phyloP scores from a whole-genome alignment of 2,888 invertebrate species.

The Neoscelio sp. region DNA sequence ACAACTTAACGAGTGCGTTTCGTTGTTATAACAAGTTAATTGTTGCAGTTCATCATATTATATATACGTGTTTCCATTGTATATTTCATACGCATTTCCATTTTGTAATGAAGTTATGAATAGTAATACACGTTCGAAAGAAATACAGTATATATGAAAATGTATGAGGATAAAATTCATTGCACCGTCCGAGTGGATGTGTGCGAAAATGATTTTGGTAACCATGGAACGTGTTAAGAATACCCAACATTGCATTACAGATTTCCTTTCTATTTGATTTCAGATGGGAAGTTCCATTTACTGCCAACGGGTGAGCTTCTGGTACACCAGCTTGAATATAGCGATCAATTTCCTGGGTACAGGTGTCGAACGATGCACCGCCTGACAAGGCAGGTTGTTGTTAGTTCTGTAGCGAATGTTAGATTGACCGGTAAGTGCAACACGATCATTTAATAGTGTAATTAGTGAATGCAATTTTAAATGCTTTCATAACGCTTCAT shows the following conservation, averaged over 20 bases:
- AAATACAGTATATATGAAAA: constrained; percentile 33
- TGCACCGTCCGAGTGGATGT: background rate
- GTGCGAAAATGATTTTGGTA: constrained; percentile 39
- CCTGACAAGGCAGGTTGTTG: constrained; percentile 88
- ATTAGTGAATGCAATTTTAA: constrained; percentile 45
- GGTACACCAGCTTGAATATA: constrained; percentile 89
- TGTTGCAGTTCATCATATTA: no score
- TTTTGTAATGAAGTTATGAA: constrained; percentile 53
- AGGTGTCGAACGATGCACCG: constrained; percentile 90
- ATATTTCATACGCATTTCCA: background rate
- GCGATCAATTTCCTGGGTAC: constrained; percentile 89
- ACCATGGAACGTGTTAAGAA: constrained; percentile 55
- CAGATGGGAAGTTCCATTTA: constrained; percentile 91
- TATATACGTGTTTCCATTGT: no score
- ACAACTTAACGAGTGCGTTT: no score
- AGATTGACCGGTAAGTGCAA: constrained; percentile 86
- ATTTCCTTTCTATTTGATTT: constrained; percentile 71
- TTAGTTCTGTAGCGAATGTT: constrained; percentile 88
- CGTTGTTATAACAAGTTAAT: no score
- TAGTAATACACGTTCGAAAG: constrained; percentile 38
- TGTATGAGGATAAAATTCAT: constrained; percentile 37
- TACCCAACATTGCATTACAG: constrained; percentile 53
- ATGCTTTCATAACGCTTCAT: constrained; percentile 12
- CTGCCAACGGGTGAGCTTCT: constrained; percentile 90
- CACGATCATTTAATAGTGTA: constrained; percentile 57